A percentile compares a stretch with the other conserved stretches of the same genome.
These are phyloP conservation scores for Drosophila oshimai DNA, from an alignment of 1,140 invertebrate species.

Conservation along the genomic window DNA sequence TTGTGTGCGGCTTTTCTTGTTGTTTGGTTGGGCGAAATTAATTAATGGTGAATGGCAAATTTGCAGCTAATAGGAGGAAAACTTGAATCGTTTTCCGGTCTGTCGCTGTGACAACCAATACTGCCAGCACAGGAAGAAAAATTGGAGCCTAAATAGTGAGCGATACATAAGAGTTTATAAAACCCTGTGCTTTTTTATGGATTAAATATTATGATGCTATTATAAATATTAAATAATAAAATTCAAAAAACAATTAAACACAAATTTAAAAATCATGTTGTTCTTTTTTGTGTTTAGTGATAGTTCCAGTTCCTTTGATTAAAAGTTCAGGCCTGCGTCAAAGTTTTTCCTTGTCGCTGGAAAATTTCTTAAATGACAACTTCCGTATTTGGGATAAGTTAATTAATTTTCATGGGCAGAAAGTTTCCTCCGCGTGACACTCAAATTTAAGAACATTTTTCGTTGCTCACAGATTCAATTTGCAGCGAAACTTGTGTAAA, in stretches of 20 bases:
- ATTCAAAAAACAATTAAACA: too few species aligned
- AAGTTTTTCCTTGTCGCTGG: slow-evolving; percentile 13
- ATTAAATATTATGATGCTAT: too few species aligned
- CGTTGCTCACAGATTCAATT: slow-evolving; percentile 63
- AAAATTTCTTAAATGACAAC: slow-evolving; percentile 58
- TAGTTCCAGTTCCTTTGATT: slow-evolving; percentile 22
- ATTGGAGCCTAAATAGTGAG: too few species aligned
- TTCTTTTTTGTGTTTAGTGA: too few species aligned
- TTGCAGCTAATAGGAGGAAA: slow-evolving; percentile 74
- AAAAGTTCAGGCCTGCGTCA: slow-evolving; percentile 14
- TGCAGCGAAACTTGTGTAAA: slow-evolving; percentile 62
- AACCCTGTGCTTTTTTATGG: too few species aligned
- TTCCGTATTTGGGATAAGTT: slow-evolving; percentile 62
- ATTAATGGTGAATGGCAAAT: slow-evolving; percentile 77
- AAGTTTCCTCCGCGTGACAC: slow-evolving; percentile 45
- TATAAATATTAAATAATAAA: too few species aligned
- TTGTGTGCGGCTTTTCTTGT: slow-evolving; percentile 25
- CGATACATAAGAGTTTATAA: too few species aligned
- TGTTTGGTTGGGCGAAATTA: slow-evolving; percentile 52
- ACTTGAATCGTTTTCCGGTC: slow-evolving; percentile 58
- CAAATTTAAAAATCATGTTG: too few species aligned
- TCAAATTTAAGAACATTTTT: slow-evolving; percentile 66
- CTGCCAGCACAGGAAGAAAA: neutral
- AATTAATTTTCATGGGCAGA: slow-evolving; percentile 64
- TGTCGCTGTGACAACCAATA: slow-evolving; percentile 53